Evolutionary conservation across 2,888 invertebrate species (phyloP).

Genomic region (Odontothrips loti): DNA sequence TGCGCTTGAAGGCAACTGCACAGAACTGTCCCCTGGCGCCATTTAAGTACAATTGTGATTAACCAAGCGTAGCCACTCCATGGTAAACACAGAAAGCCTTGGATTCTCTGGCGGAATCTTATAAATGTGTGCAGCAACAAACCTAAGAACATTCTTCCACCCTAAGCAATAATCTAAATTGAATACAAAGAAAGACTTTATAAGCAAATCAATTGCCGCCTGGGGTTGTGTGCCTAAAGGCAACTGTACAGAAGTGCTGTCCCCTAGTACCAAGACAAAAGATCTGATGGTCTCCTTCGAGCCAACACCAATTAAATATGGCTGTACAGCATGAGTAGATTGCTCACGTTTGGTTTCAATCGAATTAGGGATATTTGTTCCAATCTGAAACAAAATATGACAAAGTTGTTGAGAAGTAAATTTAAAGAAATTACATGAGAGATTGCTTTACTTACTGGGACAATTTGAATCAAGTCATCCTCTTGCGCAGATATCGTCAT

Average conservation of each 20-base stretch:
- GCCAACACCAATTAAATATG: background rate
- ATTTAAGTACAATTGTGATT: too few species aligned
- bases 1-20: too few species aligned
- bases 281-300: background rate
- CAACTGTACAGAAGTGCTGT: background rate
- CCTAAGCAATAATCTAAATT: background rate
- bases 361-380: too few species aligned
- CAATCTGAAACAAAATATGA: too few species aligned
- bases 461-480: background rate
- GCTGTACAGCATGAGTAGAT: background rate
- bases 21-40: too few species aligned
- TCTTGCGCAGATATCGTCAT: too few species aligned
- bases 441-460: background rate
- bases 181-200: background rate
- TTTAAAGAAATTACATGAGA: too few species aligned
- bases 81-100: background rate
- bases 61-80: too few species aligned
- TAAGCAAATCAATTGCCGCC: background rate
- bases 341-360: too few species aligned
- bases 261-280: background rate
- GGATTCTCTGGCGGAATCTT: background rate
- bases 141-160: background rate
- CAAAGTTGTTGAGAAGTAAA: too few species aligned
- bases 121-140: background rate
- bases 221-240: background rate